Conservation (phyloP, 2,113 vertebrate species). For the Probosciger aterrimus region DNA sequence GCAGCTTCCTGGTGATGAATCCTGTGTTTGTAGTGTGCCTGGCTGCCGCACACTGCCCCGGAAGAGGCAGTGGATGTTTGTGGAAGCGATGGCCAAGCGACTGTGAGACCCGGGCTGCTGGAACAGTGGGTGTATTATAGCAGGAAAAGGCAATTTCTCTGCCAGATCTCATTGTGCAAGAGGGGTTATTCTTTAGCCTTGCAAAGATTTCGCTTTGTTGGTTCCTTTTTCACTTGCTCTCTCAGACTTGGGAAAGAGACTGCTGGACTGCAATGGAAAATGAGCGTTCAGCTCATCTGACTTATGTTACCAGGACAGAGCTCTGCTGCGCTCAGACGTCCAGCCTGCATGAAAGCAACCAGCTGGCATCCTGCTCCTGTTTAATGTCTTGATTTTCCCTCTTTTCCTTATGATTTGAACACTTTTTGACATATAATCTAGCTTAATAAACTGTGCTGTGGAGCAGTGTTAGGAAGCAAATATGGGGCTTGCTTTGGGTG, state of each 20-base stretch:
- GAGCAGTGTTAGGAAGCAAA: not conserved
- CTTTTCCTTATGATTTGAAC: not conserved
- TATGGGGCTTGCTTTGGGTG: not conserved
- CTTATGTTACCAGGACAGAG: not conserved
- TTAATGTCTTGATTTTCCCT: not conserved
- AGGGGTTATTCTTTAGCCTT: slow-evolving; percentile 27
- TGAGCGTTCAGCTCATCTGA: not conserved
- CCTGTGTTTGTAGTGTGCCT: not conserved
- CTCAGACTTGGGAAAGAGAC: not conserved
- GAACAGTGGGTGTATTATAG: slow-evolving; percentile 52
- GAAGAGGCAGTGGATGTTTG: slow-evolving; percentile 15
- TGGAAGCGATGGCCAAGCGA: not conserved
- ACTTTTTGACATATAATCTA: not conserved
- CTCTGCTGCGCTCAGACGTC: slow-evolving; percentile 8
- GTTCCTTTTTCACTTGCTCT: slow-evolving; percentile 7
- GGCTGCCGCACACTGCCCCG: not conserved
- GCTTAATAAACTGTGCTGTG: not conserved
- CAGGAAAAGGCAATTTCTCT: slow-evolving; percentile 24
- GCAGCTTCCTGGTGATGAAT: slow-evolving; percentile 35
- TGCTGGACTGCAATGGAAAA: not conserved
- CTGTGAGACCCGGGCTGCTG: slow-evolving; percentile 15
- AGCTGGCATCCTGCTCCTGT: not conserved
- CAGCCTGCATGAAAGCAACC: not conserved
- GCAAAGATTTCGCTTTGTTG: slow-evolving; percentile 13
- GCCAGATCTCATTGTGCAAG: slow-evolving; percentile 48